A percentile compares a stretch with the other conserved stretches of the same genome.
phyloP scores from a whole-genome alignment of 2,797 vertebrate species.

The Vipera latastei region DNA sequence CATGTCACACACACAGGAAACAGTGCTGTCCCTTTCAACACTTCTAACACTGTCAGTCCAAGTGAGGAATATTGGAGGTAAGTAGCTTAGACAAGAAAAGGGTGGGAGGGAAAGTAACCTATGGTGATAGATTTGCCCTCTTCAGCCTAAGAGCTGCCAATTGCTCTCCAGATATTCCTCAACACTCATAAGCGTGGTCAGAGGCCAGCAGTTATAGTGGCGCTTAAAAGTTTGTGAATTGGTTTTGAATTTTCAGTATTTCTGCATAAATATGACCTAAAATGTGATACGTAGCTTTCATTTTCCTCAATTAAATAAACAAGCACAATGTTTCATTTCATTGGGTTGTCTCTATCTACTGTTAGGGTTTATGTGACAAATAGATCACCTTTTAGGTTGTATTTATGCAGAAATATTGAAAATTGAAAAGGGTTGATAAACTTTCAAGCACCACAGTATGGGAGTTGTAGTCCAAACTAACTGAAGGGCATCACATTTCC shows the following conservation, averaged over 20 bases:
- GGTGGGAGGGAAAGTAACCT: neutral
- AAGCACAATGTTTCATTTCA: neutral
- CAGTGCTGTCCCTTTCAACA: conserved; percentile 65
- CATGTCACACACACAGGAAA: conserved; percentile 65
- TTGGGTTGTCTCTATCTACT: neutral
- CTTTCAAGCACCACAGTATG: neutral
- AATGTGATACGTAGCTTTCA: neutral
- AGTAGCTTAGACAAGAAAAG: neutral
- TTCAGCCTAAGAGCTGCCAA: neutral
- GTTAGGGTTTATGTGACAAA: neutral
- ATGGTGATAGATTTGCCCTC: neutral
- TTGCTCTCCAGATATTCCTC: neutral
- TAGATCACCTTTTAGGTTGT: neutral
- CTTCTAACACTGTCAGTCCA: conserved; percentile 76
- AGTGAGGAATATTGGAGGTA: conserved; percentile 83
- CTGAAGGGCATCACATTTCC: neutral
- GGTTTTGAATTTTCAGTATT: neutral
- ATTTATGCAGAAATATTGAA: neutral
- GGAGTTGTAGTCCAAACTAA: neutral
- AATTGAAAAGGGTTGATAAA: neutral
- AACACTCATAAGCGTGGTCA: neutral
- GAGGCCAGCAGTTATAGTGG: neutral
- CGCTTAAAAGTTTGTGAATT: neutral
- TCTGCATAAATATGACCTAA: neutral
- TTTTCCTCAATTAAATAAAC: neutral